Evolutionary conservation across 2,113 vertebrate genomes (phyloP).

Genomic region (Rhodinocichla rosea): DNA sequence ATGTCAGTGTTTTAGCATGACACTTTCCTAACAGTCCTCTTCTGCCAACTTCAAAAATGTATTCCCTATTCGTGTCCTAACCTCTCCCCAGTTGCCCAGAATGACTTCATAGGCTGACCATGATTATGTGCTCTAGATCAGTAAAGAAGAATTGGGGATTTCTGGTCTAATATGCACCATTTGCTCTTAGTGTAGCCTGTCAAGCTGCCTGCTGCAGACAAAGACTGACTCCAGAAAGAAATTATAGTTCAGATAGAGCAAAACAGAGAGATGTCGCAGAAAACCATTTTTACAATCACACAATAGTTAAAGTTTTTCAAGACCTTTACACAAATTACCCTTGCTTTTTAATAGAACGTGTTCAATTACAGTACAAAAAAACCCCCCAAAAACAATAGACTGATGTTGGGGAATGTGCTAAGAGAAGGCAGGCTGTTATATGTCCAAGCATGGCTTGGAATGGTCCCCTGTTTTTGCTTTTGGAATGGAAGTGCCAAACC

Average conservation of each 20-base stretch:
- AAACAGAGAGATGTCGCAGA: background rate
- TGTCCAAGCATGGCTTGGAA: background rate
- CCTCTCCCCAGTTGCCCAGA: background rate
- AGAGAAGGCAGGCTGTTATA: background rate
- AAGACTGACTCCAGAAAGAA: background rate
- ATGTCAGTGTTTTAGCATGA: background rate
- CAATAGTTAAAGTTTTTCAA: background rate
- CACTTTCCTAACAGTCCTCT: background rate
- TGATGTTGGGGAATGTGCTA: background rate
- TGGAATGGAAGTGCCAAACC: background rate
- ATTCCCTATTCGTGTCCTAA: background rate
- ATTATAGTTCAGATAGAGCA: background rate
- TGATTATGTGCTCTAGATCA: background rate
- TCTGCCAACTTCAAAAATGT: background rate
- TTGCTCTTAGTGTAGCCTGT: background rate
- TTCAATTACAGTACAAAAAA: background rate
- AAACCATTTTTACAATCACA: background rate
- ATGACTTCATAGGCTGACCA: background rate
- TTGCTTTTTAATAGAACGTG: background rate
- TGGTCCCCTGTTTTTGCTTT: background rate
- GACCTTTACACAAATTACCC: background rate
- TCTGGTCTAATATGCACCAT: background rate
- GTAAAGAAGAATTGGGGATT: background rate
- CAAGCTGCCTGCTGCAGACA: background rate
- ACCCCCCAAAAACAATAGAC: background rate